Conservation (phyloP, 2,113 vertebrate species). For the Pygoscelis adeliae region DNA sequence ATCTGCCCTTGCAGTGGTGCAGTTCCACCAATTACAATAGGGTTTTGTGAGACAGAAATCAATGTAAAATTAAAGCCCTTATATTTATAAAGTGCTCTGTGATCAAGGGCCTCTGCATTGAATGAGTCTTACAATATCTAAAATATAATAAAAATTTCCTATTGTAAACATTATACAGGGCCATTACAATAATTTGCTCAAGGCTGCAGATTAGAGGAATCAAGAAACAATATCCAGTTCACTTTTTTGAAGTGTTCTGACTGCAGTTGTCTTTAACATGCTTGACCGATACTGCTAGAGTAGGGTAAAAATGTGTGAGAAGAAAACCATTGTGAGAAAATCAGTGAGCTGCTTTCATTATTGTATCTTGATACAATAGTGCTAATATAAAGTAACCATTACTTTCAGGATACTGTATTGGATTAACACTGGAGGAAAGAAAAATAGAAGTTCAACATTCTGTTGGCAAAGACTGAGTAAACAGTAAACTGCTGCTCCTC, state of each 20-base stretch:
- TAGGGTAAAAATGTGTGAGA: neutral
- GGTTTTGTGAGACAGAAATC: neutral
- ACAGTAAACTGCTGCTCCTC: neutral
- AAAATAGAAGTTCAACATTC: neutral
- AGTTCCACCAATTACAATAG: neutral
- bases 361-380: neutral
- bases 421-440: neutral
- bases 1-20: neutral
- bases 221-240: neutral
- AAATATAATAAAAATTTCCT: neutral
- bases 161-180: neutral
- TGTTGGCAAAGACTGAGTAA: neutral
- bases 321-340: neutral
- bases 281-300: neutral
- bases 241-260: neutral
- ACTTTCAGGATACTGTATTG: neutral
- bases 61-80: conserved; percentile 26
- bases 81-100: neutral
- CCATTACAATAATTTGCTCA: conserved; percentile 1
- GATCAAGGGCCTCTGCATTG: neutral
- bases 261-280: neutral
- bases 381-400: neutral
- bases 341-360: neutral
- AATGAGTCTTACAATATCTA: neutral
- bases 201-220: conserved; percentile 9